Percentiles rank a stretch among this genome's conserved stretches.
Evolutionary conservation across 1,140 invertebrate genomes (phyloP).

Genomic region (Drosophila bocki): DNA sequence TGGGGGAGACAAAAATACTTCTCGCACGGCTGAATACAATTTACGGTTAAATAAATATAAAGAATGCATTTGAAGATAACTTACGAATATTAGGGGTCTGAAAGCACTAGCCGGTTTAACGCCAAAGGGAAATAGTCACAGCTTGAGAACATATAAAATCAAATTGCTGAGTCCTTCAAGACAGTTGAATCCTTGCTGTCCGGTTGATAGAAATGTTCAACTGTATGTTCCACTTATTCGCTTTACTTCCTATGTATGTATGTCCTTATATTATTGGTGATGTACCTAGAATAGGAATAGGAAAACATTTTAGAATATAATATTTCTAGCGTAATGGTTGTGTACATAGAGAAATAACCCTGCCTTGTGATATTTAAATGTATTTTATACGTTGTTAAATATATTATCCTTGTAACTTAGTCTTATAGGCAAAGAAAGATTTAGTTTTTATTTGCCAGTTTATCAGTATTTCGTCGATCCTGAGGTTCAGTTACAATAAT

Average conservation of each 20-base stretch:
- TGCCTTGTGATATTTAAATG: neutral
- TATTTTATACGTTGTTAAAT: neutral
- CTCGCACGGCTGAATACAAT: slow-evolving; percentile 50
- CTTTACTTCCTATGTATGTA: slow-evolving; percentile 35
- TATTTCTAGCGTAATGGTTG: neutral
- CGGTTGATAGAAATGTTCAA: slow-evolving; percentile 7
- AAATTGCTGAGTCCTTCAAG: slow-evolving; percentile 26
- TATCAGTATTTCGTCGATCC: too few species aligned
- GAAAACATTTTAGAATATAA: neutral
- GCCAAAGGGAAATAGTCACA: slow-evolving; percentile 31
- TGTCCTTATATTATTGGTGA: slow-evolving; percentile 44
- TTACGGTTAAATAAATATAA: slow-evolving; percentile 53
- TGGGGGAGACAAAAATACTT: slow-evolving; percentile 61
- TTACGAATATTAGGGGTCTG: slow-evolving; percentile 9
- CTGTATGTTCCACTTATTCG: slow-evolving; percentile 13
- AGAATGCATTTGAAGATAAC: slow-evolving; percentile 33
- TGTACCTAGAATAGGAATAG: slow-evolving; percentile 25
- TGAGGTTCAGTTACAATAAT: too few species aligned
- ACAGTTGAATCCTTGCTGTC: slow-evolving; percentile 21
- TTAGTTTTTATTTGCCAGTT: too few species aligned
- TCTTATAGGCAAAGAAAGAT: too few species aligned
- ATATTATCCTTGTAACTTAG: neutral
- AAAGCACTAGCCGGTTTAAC: slow-evolving; percentile 37
- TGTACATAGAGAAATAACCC: neutral
- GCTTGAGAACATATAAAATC: slow-evolving; percentile 24